A percentile compares a stretch with the other conserved stretches of the same genome.
These are phyloP conservation scores for Odocoileus virginianus DNA, from an alignment of 2,113 vertebrate species.

Conservation along the genomic window DNA sequence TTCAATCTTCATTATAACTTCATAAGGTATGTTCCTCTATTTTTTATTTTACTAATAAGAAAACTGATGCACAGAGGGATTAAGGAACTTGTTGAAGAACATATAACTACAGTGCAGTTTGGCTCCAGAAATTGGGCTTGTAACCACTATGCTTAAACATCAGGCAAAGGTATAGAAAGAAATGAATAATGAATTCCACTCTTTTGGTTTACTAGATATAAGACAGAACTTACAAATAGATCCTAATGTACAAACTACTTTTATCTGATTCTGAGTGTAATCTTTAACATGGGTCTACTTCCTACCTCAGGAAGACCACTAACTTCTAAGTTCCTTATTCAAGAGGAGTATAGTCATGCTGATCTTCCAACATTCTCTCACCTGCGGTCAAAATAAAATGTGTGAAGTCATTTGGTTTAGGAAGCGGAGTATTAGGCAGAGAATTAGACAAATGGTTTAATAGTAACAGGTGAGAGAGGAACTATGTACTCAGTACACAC, in stretches of 20 bases:
- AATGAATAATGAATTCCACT: neutral
- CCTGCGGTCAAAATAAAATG: conserved; percentile 9
- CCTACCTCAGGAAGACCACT: neutral
- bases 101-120: neutral
- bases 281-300: neutral
- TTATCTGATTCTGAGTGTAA: neutral
- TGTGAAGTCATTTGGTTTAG: neutral
- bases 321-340: conserved; percentile 2
- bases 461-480: neutral
- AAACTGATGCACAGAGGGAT: neutral
- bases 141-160: neutral
- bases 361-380: neutral
- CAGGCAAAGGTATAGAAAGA: neutral
- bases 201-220: neutral
- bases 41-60: conserved; percentile 34
- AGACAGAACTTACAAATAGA: neutral
- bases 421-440: neutral
- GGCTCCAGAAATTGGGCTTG: neutral
- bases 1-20: conserved; percentile 4
- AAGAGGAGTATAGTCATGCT: neutral
- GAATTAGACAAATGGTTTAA: neutral
- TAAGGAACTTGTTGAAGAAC: neutral
- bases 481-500: neutral
- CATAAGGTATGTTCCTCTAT: neutral
- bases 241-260: neutral